Evolutionary conservation across 2,888 invertebrate genomes (phyloP).

Genomic region (Phlogophora meticulosa): DNA sequence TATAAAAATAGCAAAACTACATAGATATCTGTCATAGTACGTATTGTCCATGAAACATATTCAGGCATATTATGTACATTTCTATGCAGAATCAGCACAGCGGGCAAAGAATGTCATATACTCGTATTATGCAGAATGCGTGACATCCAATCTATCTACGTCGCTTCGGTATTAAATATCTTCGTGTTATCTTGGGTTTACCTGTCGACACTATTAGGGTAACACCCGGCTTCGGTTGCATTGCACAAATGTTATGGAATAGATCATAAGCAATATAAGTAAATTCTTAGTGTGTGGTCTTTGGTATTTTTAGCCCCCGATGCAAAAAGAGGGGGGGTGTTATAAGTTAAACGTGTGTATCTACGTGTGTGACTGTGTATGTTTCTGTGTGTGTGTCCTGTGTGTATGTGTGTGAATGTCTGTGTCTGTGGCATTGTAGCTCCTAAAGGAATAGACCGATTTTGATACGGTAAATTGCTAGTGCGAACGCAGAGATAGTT

Average conservation of each 20-base stretch:
- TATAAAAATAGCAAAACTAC: not conserved
- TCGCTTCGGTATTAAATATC: constrained; percentile 54
- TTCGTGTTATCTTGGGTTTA: constrained; percentile 21
- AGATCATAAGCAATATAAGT: not conserved
- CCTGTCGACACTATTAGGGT: constrained; percentile 30
- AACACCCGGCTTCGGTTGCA: constrained; percentile 12
- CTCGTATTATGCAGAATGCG: constrained; percentile 36
- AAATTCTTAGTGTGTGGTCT: not conserved
- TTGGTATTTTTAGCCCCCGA: not conserved
- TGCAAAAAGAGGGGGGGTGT: not conserved
- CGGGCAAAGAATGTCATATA: constrained; percentile 34
- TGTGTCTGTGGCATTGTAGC: too few species aligned
- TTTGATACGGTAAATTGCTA: too few species aligned
- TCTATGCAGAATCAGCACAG: constrained; percentile 12
- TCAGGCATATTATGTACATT: not conserved
- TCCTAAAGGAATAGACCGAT: too few species aligned
- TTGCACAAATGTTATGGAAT: constrained; percentile 5
- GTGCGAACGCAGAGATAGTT: too few species aligned
- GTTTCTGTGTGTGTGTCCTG: too few species aligned
- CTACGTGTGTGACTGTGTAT: too few species aligned
- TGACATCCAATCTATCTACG: constrained; percentile 47
- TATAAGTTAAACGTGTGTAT: too few species aligned
- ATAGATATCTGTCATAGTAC: too few species aligned
- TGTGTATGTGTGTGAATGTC: too few species aligned
- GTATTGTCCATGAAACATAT: constrained; percentile 18